These are phyloP conservation scores for Oncorhynchus clarkii DNA, from an alignment of 2,113 vertebrate genomes.

Conservation along the genomic window DNA sequence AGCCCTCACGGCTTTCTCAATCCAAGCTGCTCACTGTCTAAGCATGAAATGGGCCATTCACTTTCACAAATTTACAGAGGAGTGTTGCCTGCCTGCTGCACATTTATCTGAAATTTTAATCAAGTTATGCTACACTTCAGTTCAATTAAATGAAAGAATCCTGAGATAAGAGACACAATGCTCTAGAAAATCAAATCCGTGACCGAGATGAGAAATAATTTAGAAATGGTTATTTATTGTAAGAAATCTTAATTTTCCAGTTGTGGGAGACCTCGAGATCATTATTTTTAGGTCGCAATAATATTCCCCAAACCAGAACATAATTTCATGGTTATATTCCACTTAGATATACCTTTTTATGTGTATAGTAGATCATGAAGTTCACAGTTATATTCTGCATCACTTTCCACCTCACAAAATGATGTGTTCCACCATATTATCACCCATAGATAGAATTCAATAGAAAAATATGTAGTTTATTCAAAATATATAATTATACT, in stretches of 20 bases:
- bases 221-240: neutral
- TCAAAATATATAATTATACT: too few relatives aligned
- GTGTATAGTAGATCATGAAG: neutral
- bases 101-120: slow-evolving; percentile 16
- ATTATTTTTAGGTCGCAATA: neutral
- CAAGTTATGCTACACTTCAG: slow-evolving; percentile 8
- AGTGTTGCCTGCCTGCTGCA: neutral
- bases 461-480: too few relatives aligned
- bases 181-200: neutral
- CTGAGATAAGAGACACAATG: neutral
- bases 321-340: neutral
- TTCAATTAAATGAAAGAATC: slow-evolving; percentile 2
- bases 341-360: neutral
- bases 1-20: neutral
- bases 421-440: too few relatives aligned
- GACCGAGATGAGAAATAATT: neutral
- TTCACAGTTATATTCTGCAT: too few relatives aligned
- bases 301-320: neutral
- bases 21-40: neutral
- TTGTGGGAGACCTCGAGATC: neutral
- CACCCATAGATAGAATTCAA: too few relatives aligned
- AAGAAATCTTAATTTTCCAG: slow-evolving; percentile 3
- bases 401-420: too few relatives aligned
- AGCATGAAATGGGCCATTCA: neutral
- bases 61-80: slow-evolving; percentile 4